Evolutionary conservation across 2,113 vertebrate species (phyloP).

Genomic region (Lophochroa leadbeateri): DNA sequence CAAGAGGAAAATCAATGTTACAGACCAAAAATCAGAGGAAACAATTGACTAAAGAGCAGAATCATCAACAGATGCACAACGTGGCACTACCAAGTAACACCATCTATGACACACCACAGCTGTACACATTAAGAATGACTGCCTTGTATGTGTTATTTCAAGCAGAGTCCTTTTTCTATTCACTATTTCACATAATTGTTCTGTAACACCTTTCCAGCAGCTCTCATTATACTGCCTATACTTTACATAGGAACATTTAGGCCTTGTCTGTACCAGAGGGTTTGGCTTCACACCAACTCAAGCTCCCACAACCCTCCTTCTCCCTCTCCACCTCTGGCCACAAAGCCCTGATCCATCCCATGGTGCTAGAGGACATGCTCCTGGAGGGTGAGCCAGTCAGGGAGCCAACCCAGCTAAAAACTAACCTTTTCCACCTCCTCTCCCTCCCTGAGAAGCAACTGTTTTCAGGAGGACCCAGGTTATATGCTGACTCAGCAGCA

Average conservation of each 20-base stretch:
- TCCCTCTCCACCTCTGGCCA: neutral
- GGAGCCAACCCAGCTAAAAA: neutral
- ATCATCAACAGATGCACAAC: neutral
- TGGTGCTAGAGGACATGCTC: neutral
- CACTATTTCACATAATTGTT: neutral
- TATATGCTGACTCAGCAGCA: neutral
- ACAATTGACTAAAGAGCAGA: slow-evolving; percentile 6
- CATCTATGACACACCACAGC: neutral
- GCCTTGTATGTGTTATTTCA: slow-evolving; percentile 12
- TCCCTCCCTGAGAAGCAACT: neutral
- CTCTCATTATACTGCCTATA: neutral
- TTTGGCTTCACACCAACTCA: neutral
- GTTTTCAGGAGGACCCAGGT: neutral
- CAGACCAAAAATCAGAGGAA: neutral
- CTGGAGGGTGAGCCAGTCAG: neutral
- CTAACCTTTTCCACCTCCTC: neutral
- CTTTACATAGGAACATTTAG: neutral
- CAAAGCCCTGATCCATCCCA: neutral
- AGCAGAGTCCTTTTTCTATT: neutral
- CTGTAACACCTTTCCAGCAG: neutral
- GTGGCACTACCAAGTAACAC: slow-evolving; percentile 32
- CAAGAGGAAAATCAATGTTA: neutral
- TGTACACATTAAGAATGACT: slow-evolving; percentile 35
- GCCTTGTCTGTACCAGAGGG: neutral
- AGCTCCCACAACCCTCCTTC: neutral